A percentile compares a stretch with the other conserved stretches of the same genome.
phyloP scores from a whole-genome alignment of 2,888 invertebrate species.

The Junonia oenone region DNA sequence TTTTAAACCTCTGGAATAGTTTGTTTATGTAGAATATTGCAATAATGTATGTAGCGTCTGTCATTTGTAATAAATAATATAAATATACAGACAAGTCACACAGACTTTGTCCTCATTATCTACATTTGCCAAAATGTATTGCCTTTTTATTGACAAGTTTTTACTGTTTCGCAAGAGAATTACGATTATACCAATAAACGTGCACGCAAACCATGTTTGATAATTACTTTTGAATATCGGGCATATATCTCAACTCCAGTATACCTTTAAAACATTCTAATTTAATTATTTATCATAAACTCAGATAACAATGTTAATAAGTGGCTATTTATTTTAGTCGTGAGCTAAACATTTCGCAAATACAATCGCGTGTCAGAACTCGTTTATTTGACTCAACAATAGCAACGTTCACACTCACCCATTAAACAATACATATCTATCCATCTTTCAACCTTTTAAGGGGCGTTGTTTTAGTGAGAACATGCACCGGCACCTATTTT shows the following conservation, averaged over 20 bases:
- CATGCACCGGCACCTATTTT: slow-evolving; percentile 13
- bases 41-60: neutral
- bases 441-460: slow-evolving; percentile 58
- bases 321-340: slow-evolving; percentile 66
- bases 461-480: slow-evolving; percentile 33
- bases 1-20: neutral
- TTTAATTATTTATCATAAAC: slow-evolving; percentile 65
- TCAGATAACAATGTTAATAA: slow-evolving; percentile 61
- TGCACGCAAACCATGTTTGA: slow-evolving; percentile 52
- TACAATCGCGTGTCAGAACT: slow-evolving; percentile 68
- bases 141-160: slow-evolving; percentile 3
- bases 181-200: slow-evolving; percentile 20
- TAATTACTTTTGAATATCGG: slow-evolving; percentile 52
- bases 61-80: no score
- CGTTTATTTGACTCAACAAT: slow-evolving; percentile 66
- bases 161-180: slow-evolving; percentile 15
- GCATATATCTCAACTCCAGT: neutral
- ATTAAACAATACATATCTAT: slow-evolving; percentile 69
- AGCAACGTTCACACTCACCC: slow-evolving; percentile 68
- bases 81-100: no score
- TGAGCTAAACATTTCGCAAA: slow-evolving; percentile 64
- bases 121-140: neutral
- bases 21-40: neutral
- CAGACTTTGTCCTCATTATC: neutral
- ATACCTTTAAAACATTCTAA: slow-evolving; percentile 58